phyloP scores from a whole-genome alignment of 2,113 vertebrate species.

The Nothocercus julius region DNA sequence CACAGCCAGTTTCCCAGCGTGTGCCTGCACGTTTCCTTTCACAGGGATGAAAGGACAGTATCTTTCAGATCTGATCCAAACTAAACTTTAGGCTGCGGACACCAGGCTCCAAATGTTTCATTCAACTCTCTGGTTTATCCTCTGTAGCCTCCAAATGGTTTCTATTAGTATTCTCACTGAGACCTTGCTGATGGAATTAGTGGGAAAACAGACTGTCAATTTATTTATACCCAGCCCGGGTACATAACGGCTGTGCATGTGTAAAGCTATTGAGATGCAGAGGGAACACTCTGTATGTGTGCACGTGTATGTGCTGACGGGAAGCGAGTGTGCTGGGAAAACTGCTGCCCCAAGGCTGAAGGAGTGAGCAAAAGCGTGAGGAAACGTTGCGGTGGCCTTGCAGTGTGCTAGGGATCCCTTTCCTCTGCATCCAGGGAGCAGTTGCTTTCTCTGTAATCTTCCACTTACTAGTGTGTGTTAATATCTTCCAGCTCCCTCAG shows the following conservation, averaged over 20 bases:
- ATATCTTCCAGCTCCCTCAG: background rate
- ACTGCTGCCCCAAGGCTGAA: background rate
- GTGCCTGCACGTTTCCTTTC: background rate
- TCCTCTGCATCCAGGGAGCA: background rate
- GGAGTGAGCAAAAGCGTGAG: background rate
- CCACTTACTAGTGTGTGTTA: background rate
- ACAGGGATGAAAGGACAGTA: background rate
- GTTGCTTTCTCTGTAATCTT: background rate
- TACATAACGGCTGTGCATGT: slow-evolving; percentile 43
- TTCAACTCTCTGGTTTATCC: background rate
- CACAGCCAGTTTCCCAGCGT: background rate
- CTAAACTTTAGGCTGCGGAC: slow-evolving; percentile 28
- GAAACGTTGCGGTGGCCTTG: background rate
- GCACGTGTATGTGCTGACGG: background rate
- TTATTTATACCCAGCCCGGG: slow-evolving; percentile 72
- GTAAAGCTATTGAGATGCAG: slow-evolving; percentile 47
- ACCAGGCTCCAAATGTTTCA: background rate
- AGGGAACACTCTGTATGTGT: slow-evolving; percentile 23
- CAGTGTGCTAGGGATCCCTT: background rate
- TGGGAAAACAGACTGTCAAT: slow-evolving; percentile 64
- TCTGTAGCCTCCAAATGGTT: background rate
- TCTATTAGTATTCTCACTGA: slow-evolving; percentile 58
- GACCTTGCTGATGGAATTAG: slow-evolving; percentile 50
- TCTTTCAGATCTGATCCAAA: background rate
- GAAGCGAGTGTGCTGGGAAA: slow-evolving; percentile 36